Percentiles rank a stretch among this genome's conserved stretches.
Evolutionary conservation across 1,140 invertebrate species (phyloP).

Genomic region (Chlorops oryzae): DNA sequence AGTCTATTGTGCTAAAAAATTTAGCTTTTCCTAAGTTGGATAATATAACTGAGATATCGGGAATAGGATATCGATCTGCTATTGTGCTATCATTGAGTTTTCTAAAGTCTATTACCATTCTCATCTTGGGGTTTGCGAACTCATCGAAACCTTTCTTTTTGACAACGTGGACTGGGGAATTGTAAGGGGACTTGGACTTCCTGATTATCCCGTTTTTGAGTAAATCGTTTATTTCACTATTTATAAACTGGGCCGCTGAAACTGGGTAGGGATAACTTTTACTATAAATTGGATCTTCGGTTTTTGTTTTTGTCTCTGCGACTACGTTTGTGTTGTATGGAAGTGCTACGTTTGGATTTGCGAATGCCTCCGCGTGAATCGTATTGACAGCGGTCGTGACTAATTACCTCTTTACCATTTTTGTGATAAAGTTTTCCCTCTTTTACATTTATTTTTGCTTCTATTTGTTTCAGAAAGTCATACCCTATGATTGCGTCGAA

Average conservation of each 20-base stretch:
- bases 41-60: constrained; percentile 23
- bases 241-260: constrained; percentile 12
- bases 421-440: no score
- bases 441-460: no score
- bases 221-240: constrained; percentile 16
- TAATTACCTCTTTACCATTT: no score
- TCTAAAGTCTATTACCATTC: constrained; percentile 8
- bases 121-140: constrained; percentile 2
- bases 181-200: constrained; percentile 19
- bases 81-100: constrained; percentile 18
- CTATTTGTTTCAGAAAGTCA: no score
- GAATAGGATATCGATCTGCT: constrained; percentile 17
- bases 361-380: no score
- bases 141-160: constrained; percentile 11
- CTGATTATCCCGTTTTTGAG: constrained; percentile 19
- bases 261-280: constrained; percentile 20
- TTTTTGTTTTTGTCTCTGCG: constrained; percentile 17
- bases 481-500: no score
- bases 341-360: constrained; percentile 16
- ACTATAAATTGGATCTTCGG: constrained; percentile 16
- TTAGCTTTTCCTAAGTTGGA: constrained; percentile 16
- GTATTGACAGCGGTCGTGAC: no score
- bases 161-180: constrained; percentile 14
- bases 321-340: constrained; percentile 18
- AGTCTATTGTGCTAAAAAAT: constrained; percentile 21